Evolutionary conservation across 2,888 invertebrate genomes (phyloP), one percentile per base, ranked within the genome.

Genomic region (Cabera pusaria): DNA sequence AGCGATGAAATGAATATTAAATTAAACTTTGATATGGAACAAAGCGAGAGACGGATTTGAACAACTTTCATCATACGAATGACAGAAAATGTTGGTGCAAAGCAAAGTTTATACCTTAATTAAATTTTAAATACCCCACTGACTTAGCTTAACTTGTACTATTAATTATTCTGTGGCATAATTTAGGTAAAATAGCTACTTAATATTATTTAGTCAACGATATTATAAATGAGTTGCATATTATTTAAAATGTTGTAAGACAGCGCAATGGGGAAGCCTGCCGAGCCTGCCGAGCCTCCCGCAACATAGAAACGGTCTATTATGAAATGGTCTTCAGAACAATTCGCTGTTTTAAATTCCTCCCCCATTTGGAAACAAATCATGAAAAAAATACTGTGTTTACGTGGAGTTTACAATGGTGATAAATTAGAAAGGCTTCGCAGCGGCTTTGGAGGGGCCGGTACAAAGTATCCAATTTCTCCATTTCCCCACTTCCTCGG

Each of bases 391-490:
- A 55, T 53, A 54, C 44, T 52, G 56, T 55, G 60, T 70, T 67
- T 59, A 70, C 55, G 59, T 60, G 48, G 45, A 52, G 53, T 66
- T 66, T 54, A 65, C 61, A 64, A 65, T 67, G 65, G 67, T 62
- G 63, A 76, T 72, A 74, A 48, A 76, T 80, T 78, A 81, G 76
- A 83, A 83, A 79, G 84, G 85, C 75, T 84, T 83, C 80, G 58
- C 40, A 51, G 52, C 54, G 56, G 49, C 47, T 36, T 49, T 45
- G 42, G 50, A 48, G 60, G 61, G 56, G 67, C 54, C 63, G 42
- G 75, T 79, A 80, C 79, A 75, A 80, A 80, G 80, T 81, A 81
- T 82, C 82, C 67, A 82, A 79, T 85, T 82, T 78, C 83, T 72
- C 72, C 71, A 77, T 73, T 74, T 76, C 82, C 83, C 82, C 81